Base-by-base conservation (phyloP, 1,140 invertebrate species). In the Diplogasteroides magnus region DNA sequence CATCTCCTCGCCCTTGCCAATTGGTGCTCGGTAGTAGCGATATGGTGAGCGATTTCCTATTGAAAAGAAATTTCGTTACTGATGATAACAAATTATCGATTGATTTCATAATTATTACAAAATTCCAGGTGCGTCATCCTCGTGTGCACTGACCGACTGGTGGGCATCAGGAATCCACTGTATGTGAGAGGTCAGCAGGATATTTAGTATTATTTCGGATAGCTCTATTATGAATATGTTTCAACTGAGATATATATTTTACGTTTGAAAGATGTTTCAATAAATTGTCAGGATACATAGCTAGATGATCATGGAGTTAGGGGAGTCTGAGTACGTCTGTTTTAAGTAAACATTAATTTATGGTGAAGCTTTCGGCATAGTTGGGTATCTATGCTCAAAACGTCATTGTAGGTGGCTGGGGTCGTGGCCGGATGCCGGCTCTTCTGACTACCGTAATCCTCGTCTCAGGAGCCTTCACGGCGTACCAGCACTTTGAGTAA, bases 21-120 rank as follows among this genome's bases (percentile, higher is more conserved):
- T 59, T 80, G 78, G 79, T 76, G 74, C n/a, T 80, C 78, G 19
- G 81, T 75, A 3, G 77, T 82, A 26, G 78, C 78, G 14, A 80
- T 83, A 61, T 80, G 80, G 80, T 78, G 57, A 37, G 61, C 62
- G 28, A 60, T 56, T 56, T 56, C 13, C 48, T 56, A 56, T 56
- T 56, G 13, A 56, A 14, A 56, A 56, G 19, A 64, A 67, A 15
- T 56, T 28, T 67, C 3, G 6, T 13, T 13, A 6, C n/a, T n/a
- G n/a, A n/a, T n/a, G n/a, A n/a, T n/a, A n/a, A 15, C 19, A 14
- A 23, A 13, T 29, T 29, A 27, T 1, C 3, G 23, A 11, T 15
- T 19, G 15, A 29, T 23, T 68, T n/a, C n/a, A n/a, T n/a, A n/a
- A n/a, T n/a, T n/a, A n/a, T n/a, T n/a, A n/a, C n/a, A n/a, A n/a